Conservation (phyloP, 2,113 vertebrate species). For the Labrus mixtus region DNA sequence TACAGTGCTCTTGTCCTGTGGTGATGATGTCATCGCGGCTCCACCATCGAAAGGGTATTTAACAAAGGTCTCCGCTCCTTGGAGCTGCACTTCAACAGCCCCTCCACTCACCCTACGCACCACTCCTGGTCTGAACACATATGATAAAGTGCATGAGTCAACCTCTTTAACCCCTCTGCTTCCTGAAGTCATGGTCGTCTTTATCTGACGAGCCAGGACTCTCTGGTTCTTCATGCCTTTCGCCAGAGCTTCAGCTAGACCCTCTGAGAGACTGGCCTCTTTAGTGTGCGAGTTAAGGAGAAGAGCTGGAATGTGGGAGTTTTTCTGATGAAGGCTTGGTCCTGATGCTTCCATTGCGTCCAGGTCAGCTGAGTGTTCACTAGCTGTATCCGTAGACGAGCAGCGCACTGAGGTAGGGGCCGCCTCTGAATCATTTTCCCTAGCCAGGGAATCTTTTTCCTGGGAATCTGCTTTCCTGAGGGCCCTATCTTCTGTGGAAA, state of each 20-base stretch:
- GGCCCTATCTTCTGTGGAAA: slow-evolving; percentile 55
- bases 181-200: slow-evolving; percentile 36
- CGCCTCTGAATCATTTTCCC: slow-evolving; percentile 72
- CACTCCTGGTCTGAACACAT: slow-evolving; percentile 86
- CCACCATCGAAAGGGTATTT: slow-evolving; percentile 84
- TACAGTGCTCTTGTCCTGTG: slow-evolving; percentile 55
- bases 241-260: slow-evolving; percentile 80
- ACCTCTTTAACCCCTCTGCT: slow-evolving; percentile 38
- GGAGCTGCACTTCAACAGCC: slow-evolving; percentile 87
- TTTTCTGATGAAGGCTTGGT: slow-evolving; percentile 56
- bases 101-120: slow-evolving; percentile 86
- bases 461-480: slow-evolving; percentile 56
- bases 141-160: slow-evolving; percentile 40
- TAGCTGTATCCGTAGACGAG: slow-evolving; percentile 91
- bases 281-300: slow-evolving; percentile 49
- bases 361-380: slow-evolving; percentile 89
- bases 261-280: slow-evolving; percentile 59
- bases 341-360: slow-evolving; percentile 80
- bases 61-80: slow-evolving; percentile 82
- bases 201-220: slow-evolving; percentile 84
- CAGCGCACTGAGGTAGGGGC: slow-evolving; percentile 84
- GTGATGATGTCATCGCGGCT: slow-evolving; percentile 45
- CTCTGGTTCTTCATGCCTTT: slow-evolving; percentile 89
- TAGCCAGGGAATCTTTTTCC: slow-evolving; percentile 62
- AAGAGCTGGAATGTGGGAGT: slow-evolving; percentile 40